phyloP scores from a whole-genome alignment of 1,140 invertebrate species.

The Tachypleus tridentatus region DNA sequence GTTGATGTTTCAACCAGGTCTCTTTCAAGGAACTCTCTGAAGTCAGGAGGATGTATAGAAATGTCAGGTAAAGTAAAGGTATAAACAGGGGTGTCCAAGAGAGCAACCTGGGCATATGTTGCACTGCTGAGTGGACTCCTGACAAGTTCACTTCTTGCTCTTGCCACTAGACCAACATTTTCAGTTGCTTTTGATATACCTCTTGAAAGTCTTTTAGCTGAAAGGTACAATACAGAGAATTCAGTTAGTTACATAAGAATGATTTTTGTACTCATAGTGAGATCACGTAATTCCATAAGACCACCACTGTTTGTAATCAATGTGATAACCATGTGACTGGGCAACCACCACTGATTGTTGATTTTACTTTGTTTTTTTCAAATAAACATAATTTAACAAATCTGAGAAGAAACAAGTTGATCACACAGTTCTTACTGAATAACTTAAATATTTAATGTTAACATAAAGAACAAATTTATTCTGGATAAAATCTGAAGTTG shows the following conservation, averaged over 20 bases:
- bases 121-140: constrained; percentile 34
- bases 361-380: too few species aligned
- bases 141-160: constrained; percentile 54
- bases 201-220: constrained; percentile 53
- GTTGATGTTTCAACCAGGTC: constrained; percentile 80
- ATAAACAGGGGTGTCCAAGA: constrained; percentile 49
- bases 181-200: constrained; percentile 70
- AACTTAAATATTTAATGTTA: too few species aligned
- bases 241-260: neutral
- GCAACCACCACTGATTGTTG: too few species aligned
- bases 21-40: constrained; percentile 68
- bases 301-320: too few species aligned
- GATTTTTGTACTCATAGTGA: neutral
- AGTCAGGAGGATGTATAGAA: constrained; percentile 54
- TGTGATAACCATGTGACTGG: too few species aligned
- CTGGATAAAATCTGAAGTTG: too few species aligned
- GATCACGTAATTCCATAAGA: too few species aligned
- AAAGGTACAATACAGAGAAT: constrained; percentile 1
- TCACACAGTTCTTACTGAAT: too few species aligned
- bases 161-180: constrained; percentile 62
- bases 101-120: constrained; percentile 20
- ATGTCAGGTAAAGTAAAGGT: constrained; percentile 76
- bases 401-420: too few species aligned
- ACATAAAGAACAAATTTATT: too few species aligned
- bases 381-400: too few species aligned